These are phyloP conservation scores for Anomalospiza imberbis DNA, from an alignment of 2,797 vertebrate genomes.

Conservation along the genomic window DNA sequence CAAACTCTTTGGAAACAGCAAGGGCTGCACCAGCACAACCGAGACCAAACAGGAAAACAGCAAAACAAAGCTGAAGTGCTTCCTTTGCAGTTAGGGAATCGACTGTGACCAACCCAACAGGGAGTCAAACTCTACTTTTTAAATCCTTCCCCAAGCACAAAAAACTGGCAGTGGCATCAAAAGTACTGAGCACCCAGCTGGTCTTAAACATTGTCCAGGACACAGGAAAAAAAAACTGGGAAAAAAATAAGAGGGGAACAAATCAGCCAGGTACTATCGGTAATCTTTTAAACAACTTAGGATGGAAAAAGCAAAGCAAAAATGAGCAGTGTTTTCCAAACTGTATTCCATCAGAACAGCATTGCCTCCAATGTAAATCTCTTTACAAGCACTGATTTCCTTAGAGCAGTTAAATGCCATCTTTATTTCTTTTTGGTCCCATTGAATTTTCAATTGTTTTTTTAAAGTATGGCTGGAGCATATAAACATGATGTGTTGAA, in stretches of 20 bases:
- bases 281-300: not conserved
- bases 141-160: not conserved
- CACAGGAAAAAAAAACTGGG: rapidly evolving
- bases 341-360: not conserved
- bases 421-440: not conserved
- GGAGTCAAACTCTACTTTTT: not conserved
- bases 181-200: not conserved
- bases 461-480: not conserved
- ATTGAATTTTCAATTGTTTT: not conserved
- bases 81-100: not conserved
- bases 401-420: not conserved
- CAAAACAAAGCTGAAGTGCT: not conserved
- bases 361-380: not conserved
- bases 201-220: too few species aligned
- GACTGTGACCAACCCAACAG: not conserved
- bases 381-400: not conserved
- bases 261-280: not conserved
- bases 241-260: not conserved
- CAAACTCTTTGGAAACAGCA: not conserved
- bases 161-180: not conserved
- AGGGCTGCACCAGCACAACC: not conserved
- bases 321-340: not conserved
- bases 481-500: not conserved
- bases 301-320: not conserved
- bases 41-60: not conserved